phyloP scores from a whole-genome alignment of 2,888 invertebrate species.

The Aleiodes leptofemur region DNA sequence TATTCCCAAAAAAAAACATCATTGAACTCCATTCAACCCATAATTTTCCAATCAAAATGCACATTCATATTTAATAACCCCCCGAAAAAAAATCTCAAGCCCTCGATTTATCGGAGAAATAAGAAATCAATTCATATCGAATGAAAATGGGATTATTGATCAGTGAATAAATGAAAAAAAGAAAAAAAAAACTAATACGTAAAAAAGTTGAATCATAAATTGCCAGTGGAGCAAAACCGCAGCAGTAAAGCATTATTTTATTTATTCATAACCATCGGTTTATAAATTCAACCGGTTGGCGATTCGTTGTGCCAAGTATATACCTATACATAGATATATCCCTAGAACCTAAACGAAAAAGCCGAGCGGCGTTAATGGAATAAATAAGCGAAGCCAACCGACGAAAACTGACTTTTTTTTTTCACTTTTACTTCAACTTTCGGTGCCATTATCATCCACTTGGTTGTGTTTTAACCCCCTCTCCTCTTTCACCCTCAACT shows the following conservation, averaged over 20 bases:
- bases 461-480: background rate
- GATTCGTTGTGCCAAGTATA: conserved; percentile 23
- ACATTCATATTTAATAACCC: too few species aligned
- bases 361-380: conserved; percentile 35
- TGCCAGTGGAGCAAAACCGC: conserved; percentile 2
- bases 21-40: too few species aligned
- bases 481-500: conserved; percentile 22
- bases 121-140: too few species aligned
- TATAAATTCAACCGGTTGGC: conserved; percentile 27
- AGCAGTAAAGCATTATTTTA: conserved; percentile 19
- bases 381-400: conserved; percentile 30
- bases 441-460: too few species aligned
- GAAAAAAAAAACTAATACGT: background rate
- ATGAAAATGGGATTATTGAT: background rate
- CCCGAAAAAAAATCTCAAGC: too few species aligned
- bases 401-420: conserved; percentile 6
- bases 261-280: conserved; percentile 38
- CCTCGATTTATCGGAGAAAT: too few species aligned
- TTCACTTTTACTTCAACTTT: background rate
- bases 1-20: too few species aligned
- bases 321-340: background rate
- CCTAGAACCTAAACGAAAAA: conserved; percentile 6
- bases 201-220: conserved; percentile 14
- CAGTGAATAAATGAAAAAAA: background rate
- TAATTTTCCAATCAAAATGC: too few species aligned